Evolutionary conservation across 2,797 vertebrate genomes (phyloP).

Genomic region (Notolabrus celidotus): DNA sequence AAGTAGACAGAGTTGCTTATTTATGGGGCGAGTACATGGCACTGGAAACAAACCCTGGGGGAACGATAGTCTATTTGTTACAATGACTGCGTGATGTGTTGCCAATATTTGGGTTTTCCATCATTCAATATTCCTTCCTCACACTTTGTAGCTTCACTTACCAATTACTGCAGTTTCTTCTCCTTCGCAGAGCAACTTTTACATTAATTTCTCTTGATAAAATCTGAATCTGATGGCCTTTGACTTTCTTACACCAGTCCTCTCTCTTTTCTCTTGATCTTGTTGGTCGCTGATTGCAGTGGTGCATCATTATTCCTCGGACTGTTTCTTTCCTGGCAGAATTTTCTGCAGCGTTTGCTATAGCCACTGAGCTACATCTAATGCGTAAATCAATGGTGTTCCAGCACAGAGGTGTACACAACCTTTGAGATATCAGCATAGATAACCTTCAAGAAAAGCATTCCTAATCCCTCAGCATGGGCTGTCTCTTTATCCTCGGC

Average conservation of each 20-base stretch:
- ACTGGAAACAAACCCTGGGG: constrained; percentile 8
- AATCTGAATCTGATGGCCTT: constrained; percentile 2
- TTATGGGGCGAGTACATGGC: background rate
- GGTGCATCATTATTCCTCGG: constrained; percentile 52
- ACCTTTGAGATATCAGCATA: constrained; percentile 65
- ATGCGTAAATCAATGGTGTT: constrained; percentile 63
- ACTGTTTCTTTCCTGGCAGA: constrained; percentile 35
- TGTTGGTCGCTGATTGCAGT: constrained; percentile 42
- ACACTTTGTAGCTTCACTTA: background rate
- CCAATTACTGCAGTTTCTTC: constrained; percentile 5
- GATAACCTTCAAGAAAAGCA: constrained; percentile 70
- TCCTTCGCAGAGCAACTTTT: constrained; percentile 12
- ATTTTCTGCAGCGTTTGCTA: constrained; percentile 50
- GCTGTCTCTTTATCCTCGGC: constrained; percentile 58
- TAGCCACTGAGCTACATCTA: constrained; percentile 60
- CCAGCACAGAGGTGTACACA: constrained; percentile 48
- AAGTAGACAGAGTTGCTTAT: constrained; percentile 16
- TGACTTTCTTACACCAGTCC: constrained; percentile 5
- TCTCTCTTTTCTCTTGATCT: constrained; percentile 42
- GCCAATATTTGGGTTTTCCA: constrained; percentile 7
- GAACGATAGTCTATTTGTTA: constrained; percentile 3
- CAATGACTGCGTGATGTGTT: background rate
- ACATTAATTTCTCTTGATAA: constrained; percentile 17
- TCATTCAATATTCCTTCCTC: constrained; percentile 8
- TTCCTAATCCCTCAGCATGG: constrained; percentile 68